A percentile compares a stretch with the other conserved stretches of the same genome.
These are phyloP conservation scores for Xerus inauris DNA, from an alignment of 2,113 vertebrate genomes.

Conservation along the genomic window DNA sequence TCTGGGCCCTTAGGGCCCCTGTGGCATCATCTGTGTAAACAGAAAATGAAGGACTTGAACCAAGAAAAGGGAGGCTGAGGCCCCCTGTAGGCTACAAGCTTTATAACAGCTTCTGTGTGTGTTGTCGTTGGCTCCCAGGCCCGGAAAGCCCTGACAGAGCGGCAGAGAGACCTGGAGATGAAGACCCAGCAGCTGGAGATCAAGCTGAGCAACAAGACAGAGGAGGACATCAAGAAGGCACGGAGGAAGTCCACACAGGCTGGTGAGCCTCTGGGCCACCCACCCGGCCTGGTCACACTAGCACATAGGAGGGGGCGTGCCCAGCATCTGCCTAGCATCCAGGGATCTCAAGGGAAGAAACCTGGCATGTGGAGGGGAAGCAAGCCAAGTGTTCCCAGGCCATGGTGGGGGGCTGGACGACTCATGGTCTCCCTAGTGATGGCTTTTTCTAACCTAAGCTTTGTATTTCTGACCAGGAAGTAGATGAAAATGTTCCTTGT, in stretches of 20 bases:
- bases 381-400: background rate
- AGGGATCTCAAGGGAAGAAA: background rate
- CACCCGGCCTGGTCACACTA: fast-evolving
- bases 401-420: fast-evolving
- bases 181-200: conserved; percentile 98
- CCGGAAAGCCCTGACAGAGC: conserved; percentile 94
- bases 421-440: background rate
- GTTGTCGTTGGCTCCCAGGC: conserved; percentile 84
- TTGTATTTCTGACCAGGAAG: background rate
- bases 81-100: background rate
- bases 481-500: background rate
- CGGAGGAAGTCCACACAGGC: conserved; percentile 98
- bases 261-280: conserved; percentile 84
- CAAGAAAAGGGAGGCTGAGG: background rate
- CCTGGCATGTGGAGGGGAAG: background rate
- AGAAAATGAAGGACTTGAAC: too few relatives aligned
- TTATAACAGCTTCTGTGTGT: background rate
- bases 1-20: background rate
- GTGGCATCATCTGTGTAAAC: background rate
- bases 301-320: fast-evolving
- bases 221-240: conserved; percentile 99
- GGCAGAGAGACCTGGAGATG: conserved; percentile 97
- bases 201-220: conserved; percentile 96
- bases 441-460: background rate
- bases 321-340: too few relatives aligned